A percentile compares a stretch with the other conserved stretches of the same genome.
These are phyloP conservation scores for Phainopepla nitens DNA, from an alignment of 2,113 vertebrate species.

Conservation along the genomic window DNA sequence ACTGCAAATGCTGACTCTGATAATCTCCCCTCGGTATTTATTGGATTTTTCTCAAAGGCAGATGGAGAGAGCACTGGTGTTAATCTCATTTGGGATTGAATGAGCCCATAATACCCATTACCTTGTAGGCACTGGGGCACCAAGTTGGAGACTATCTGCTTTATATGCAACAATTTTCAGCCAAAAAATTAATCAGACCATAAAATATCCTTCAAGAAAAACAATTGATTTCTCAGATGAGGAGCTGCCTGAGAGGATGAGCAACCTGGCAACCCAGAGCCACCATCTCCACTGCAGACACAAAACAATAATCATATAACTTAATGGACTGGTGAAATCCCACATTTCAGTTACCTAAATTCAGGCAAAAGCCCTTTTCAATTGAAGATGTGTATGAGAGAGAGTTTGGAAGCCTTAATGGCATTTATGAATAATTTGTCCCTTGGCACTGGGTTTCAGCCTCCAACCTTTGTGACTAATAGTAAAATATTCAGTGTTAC, in stretches of 20 bases:
- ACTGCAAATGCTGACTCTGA: not conserved
- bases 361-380: not conserved
- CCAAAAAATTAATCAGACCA: conserved; percentile 14
- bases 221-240: not conserved
- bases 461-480: not conserved
- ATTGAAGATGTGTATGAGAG: not conserved
- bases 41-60: conserved; percentile 29
- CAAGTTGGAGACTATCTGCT: not conserved
- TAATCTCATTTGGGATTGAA: conserved; percentile 9
- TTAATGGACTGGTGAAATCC: not conserved
- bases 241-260: not conserved
- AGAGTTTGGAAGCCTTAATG: not conserved
- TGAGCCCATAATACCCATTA: not conserved
- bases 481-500: rapidly evolving
- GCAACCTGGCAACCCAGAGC: not conserved
- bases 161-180: not conserved
- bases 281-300: not conserved
- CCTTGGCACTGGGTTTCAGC: not conserved
- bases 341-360: not conserved
- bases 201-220: conserved; percentile 39
- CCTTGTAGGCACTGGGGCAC: not conserved
- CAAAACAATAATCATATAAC: not conserved
- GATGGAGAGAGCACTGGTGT: conserved; percentile 34
- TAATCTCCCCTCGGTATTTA: not conserved
- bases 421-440: not conserved